A percentile compares a stretch with the other conserved stretches of the same genome.
phyloP scores from a whole-genome alignment of 2,113 vertebrate genomes.

The Riparia riparia region DNA sequence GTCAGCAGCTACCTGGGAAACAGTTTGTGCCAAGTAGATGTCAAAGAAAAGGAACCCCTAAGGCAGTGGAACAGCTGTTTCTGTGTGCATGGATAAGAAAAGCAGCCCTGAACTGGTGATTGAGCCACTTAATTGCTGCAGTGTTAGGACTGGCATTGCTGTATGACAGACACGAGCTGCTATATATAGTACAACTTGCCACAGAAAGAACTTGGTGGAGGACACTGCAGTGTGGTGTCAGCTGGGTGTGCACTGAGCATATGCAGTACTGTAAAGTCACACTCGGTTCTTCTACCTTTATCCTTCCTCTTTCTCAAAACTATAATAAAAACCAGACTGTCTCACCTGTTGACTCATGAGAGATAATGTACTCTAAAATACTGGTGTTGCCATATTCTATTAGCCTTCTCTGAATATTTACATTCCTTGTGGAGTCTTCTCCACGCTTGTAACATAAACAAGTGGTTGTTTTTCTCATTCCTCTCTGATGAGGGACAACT shows the following conservation, averaged over 20 bases:
- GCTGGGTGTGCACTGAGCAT: background rate
- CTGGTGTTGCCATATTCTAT: background rate
- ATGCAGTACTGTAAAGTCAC: background rate
- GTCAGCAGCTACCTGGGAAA: conserved; percentile 3
- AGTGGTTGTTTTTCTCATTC: too few species aligned
- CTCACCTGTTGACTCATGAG: background rate
- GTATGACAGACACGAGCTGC: background rate
- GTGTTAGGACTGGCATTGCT: background rate
- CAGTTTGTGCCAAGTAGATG: conserved; percentile 1
- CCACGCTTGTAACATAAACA: too few species aligned
- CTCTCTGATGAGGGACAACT: too few species aligned
- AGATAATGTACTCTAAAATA: background rate
- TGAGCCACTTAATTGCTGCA: background rate
- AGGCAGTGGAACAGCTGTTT: background rate
- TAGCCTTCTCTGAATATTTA: too few species aligned
- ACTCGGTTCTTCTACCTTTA: background rate
- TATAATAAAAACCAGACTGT: fast-evolving
- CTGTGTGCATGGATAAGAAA: background rate
- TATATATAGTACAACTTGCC: background rate
- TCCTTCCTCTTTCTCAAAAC: background rate
- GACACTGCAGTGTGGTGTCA: background rate
- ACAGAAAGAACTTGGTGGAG: background rate
- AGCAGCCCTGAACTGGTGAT: background rate
- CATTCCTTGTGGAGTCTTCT: too few species aligned
- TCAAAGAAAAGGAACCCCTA: background rate